These are phyloP conservation scores for Butastur rufipennis DNA, from an alignment of 2,113 vertebrate species.

Conservation along the genomic window DNA sequence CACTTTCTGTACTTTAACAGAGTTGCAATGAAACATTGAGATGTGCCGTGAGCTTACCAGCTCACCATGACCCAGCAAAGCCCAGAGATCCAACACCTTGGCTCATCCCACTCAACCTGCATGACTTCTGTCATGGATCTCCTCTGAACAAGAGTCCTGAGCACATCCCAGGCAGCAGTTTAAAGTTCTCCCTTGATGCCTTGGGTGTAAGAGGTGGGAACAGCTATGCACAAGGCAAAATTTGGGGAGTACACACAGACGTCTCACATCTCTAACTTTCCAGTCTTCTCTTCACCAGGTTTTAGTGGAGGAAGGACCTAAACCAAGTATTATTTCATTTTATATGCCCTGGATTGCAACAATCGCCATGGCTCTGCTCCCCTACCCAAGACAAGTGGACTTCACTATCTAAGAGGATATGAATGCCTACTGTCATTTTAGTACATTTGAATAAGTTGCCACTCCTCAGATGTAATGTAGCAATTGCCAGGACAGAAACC, in stretches of 20 bases:
- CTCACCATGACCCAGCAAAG: background rate
- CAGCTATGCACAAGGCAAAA: background rate
- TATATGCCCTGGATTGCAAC: background rate
- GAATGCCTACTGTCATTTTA: background rate
- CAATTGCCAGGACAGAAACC: background rate
- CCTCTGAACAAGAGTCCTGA: background rate
- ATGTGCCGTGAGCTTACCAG: accelerated
- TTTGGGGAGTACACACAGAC: background rate
- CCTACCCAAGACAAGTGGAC: background rate
- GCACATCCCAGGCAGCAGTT: background rate
- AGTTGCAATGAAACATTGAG: background rate
- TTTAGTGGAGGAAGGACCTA: background rate
- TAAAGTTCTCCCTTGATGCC: background rate
- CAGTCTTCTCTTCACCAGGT: background rate
- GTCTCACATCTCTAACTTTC: background rate
- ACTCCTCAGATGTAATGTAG: background rate
- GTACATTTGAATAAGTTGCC: background rate
- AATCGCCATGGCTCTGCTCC: background rate
- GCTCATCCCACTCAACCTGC: background rate
- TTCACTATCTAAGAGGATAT: background rate
- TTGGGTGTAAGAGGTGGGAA: no score
- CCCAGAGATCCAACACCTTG: background rate
- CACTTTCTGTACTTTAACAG: background rate
- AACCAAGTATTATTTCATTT: background rate
- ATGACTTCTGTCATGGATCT: no score